These are phyloP conservation scores for Macrosteles quadrilineatus DNA, from an alignment of 1,140 invertebrate species.

Conservation along the genomic window DNA sequence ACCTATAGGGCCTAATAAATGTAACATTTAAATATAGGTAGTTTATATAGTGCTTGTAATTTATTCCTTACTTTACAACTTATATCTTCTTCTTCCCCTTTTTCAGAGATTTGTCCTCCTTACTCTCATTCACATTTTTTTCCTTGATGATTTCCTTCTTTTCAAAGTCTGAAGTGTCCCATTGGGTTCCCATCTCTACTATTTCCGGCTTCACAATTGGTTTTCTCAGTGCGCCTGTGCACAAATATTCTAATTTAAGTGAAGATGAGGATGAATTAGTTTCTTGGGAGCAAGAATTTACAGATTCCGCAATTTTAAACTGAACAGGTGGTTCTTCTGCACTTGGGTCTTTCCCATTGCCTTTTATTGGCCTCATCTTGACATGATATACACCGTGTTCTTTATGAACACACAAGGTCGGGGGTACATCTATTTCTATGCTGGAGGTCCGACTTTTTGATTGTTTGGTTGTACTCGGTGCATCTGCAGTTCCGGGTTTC, in stretches of 20 bases:
- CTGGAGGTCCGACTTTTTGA: too few species aligned
- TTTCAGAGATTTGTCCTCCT: neutral
- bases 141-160: neutral
- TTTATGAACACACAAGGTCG: neutral
- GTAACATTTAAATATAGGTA: too few species aligned
- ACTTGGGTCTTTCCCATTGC: neutral
- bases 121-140: neutral
- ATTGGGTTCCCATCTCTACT: neutral
- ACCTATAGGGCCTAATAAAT: too few species aligned
- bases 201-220: conserved; percentile 3
- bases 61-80: too few species aligned
- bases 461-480: too few species aligned
- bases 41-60: too few species aligned
- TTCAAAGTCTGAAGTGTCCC: conserved; percentile 4
- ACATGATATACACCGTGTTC: neutral
- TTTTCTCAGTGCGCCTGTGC: conserved; percentile 7
- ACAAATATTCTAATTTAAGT: conserved; percentile 5
- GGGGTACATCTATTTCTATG: neutral
- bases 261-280: neutral
- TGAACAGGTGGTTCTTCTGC: conserved; percentile 10
- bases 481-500: neutral
- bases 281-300: neutral
- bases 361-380: neutral
- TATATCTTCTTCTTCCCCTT: conserved; percentile 13
- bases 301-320: neutral